These are phyloP conservation scores for Hydrochoerus hydrochaeris DNA, from an alignment of 2,113 vertebrate genomes.

Conservation along the genomic window DNA sequence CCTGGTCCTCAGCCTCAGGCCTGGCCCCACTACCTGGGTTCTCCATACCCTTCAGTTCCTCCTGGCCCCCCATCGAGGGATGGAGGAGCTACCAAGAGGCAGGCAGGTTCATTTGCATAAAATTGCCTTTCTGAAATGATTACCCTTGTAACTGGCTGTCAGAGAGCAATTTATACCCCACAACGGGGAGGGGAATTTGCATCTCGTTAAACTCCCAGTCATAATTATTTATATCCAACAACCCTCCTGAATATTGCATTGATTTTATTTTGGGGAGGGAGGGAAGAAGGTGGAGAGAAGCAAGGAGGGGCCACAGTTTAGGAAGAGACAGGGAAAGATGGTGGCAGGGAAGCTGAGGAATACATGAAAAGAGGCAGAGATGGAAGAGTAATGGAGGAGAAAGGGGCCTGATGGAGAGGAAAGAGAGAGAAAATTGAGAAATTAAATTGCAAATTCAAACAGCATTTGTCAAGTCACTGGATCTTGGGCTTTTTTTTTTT, in stretches of 20 bases:
- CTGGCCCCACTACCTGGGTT: neutral
- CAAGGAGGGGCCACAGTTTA: slow-evolving; percentile 54
- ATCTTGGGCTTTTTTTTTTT: slow-evolving; percentile 33
- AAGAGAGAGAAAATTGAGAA: slow-evolving; percentile 39
- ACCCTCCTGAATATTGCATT: slow-evolving; percentile 85
- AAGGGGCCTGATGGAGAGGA: slow-evolving; percentile 30
- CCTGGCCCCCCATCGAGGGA: slow-evolving; percentile 10
- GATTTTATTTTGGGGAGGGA: slow-evolving; percentile 83
- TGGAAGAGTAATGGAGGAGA: slow-evolving; percentile 12
- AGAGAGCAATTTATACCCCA: slow-evolving; percentile 86
- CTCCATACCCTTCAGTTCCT: neutral
- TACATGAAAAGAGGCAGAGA: neutral
- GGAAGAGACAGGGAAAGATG: slow-evolving; percentile 33
- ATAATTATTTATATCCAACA: slow-evolving; percentile 86
- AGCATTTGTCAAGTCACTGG: slow-evolving; percentile 58
- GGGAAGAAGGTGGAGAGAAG: slow-evolving; percentile 65
- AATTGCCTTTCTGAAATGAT: slow-evolving; percentile 87
- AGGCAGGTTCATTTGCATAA: slow-evolving; percentile 82
- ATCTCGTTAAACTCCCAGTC: slow-evolving; percentile 83
- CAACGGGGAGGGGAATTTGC: slow-evolving; percentile 83
- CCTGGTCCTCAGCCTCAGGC: neutral
- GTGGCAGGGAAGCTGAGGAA: neutral
- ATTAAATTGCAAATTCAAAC: slow-evolving; percentile 68
- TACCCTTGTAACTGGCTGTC: slow-evolving; percentile 87
- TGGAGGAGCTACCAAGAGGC: slow-evolving; percentile 76